Evolutionary conservation across 92 coral and sea anemone genomes (phyloP), one percentile per base, ranked within the genome.

Genomic region (Epizoanthus rinbou): DNA sequence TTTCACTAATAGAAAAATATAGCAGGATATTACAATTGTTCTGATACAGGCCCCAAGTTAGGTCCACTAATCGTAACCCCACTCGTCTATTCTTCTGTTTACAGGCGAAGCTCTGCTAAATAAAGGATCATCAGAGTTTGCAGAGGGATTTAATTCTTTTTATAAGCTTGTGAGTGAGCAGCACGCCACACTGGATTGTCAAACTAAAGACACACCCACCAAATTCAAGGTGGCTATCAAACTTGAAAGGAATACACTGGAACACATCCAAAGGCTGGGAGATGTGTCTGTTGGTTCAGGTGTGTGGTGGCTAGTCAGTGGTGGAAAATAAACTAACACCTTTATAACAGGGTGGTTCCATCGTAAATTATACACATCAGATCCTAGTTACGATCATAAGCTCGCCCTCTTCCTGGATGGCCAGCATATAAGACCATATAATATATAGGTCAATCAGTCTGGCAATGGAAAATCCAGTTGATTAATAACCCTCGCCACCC

Each of bases 31-130:
- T 37, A 37, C 43, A 37, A 37, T 37, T 37, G 1, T 37, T 3
- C 43, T 37, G 43, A 37, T 3, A 6, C 43, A 37, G 43, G 6
- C 43, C 43, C 43, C 6, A 17, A 16, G 33, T 68, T 37, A 16
- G 31, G 31, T 28, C 31, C 31, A 28, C 31, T 28, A 28, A 28
- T 23, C n/a, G 17, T 24, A 15, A 19, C 16, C 18, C 8, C 47
- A 2, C 23, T 45, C n/a, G 4, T 25, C 57, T 57, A 22, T 33
- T 57, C 1, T 16, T 8, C 23, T 60, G 28, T 14, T 21, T 4
- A 67, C 79, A 89, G 92, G 90, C 1, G 81, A 76, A 37, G 71
- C 74, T 16, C 87, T 89, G 15, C 80, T 89, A 22, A 67, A 78
- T 17, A 86, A 89, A 58, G 90, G 86, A 15, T 31, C 80, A 3